Base-by-base conservation (phyloP, 2,888 invertebrate species). In the Emesis furor region DNA sequence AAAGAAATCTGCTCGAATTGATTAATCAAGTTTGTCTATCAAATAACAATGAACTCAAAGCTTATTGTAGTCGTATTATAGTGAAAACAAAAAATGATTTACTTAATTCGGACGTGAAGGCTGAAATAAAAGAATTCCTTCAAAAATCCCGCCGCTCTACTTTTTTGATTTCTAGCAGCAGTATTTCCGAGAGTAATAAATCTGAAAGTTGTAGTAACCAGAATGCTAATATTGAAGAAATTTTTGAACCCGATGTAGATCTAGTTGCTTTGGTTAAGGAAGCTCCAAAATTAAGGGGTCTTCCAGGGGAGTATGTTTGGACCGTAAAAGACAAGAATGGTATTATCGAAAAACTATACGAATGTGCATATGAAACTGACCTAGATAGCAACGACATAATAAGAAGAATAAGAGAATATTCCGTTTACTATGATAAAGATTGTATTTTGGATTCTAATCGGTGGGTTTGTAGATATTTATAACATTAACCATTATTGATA, bases 241-340 rank as follows among this genome's bases (percentile, higher is more conserved):
- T 92, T 35, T 81, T 90, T 1, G 88, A 91, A 79, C 89, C 92
- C 39, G 88, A 89, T 6, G 86, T 89, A 69, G 85, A 86, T 62
- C 55, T 93, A 7, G 85, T 88, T 5, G 90, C 91, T 10, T 67
- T 93, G 37, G 78, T 89, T 5, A 89, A 92, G 39, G 91, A 92
- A 24, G 92, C 91, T 35, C 95, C 95, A 12, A 94, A 91, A 88
- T 91, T 94, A 0, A 94, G 93, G 84, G 94, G 95, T 2, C 91
- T 95, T n/a, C 94, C 95, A 1, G 95, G 95, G 46, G 95, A 96
- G 90, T 94, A 89, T 79, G 92, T 95, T 62, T 96, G 95, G 95
- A 95, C 96, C 1, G 92, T 96, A 0, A 96, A 96, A 91, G 95
- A 96, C 84, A 95, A 94, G 90, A 90, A 95, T 82, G 96, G 96